Percentiles rank a stretch among this genome's conserved stretches.
Conservation (phyloP, 2,113 vertebrate species). For the Ophiodon elongatus region DNA sequence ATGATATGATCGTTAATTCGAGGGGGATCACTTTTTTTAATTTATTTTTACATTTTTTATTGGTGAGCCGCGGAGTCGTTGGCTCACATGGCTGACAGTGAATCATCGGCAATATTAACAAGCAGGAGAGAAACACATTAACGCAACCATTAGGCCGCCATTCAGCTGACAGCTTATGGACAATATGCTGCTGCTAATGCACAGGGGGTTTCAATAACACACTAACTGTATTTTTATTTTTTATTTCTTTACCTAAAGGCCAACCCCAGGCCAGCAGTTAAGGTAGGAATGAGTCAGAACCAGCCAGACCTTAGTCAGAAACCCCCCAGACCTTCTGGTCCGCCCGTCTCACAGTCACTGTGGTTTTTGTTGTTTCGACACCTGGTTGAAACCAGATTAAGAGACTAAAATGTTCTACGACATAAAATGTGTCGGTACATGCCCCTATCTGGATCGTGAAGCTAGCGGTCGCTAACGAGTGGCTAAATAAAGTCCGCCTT, state of each 20-base stretch:
- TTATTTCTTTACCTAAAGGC: constrained; percentile 8
- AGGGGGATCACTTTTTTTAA: constrained; percentile 3
- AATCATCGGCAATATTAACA: constrained; percentile 24
- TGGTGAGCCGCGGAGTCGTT: constrained; percentile 2
- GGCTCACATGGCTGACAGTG: constrained; percentile 38
- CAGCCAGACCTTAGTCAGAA: too few species aligned
- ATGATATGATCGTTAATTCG: constrained; percentile 32
- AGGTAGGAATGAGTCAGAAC: neutral
- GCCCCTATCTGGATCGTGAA: too few species aligned
- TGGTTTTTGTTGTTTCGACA: too few species aligned
- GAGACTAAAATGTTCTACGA: too few species aligned
- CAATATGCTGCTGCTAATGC: constrained; percentile 10
- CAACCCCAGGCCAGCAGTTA: constrained; percentile 13
- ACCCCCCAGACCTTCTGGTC: too few species aligned
- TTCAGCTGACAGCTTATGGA: constrained; percentile 2
- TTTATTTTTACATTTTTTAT: constrained; percentile 14
- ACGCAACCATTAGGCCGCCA: neutral
- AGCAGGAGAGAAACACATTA: constrained; percentile 26
- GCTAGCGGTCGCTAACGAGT: too few species aligned
- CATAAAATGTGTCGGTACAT: too few species aligned
- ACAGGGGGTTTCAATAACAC: constrained; percentile 2
- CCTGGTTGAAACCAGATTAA: too few species aligned
- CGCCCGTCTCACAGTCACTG: too few species aligned
- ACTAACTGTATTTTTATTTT: too few species aligned
- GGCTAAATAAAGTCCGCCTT: too few species aligned